Base-by-base conservation (phyloP, 2,888 invertebrate species). In the Tridacna gigas region DNA sequence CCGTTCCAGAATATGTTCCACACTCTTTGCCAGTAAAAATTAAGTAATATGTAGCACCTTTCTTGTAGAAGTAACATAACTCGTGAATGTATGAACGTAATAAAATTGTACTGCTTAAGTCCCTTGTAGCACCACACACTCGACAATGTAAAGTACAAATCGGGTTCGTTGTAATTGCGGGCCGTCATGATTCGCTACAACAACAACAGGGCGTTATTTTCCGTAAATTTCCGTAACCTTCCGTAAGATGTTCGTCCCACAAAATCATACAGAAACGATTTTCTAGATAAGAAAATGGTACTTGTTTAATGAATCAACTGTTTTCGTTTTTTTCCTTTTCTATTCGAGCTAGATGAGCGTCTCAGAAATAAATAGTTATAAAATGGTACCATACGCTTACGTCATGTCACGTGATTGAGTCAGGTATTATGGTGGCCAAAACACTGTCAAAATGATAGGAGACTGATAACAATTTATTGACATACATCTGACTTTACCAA, bases 341-440 rank as follows among this genome's bases (percentile, higher is more conserved):
- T 26, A 18, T 2, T 48, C 22, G 3, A 74, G 48, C 56, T 25
- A 25, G n/a, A 3, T 51, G 2, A 37, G 7, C 37, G 37, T 37
- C 37, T 37, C 7, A 37, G 37, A 37, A 7, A 4, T 37, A 37
- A 37, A 37, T 7, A 37, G 37, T 4, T 37, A 7, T 4, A 7
- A 37, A 37, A 37, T 37, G 37, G 37, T 37, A 7, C 37, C 37
- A 37, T 51, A 74, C 25, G 75, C 25, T 47, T 71, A 71, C 71
- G 71, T 71, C 71, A 71, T 71, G 56, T 89, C 89, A 89, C 89
- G 88, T 89, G 89, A 89, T 79, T 74, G 79, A 65, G 77, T 82
- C 83, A 86, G 86, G 84, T 86, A 89, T 37, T 37, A 37, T 87
- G 87, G 89, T 87, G 87, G 88, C 85, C 86, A 83, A 88, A 88